Base-by-base conservation (phyloP, 2,113 vertebrate genomes). In the Ahaetulla prasina region DNA sequence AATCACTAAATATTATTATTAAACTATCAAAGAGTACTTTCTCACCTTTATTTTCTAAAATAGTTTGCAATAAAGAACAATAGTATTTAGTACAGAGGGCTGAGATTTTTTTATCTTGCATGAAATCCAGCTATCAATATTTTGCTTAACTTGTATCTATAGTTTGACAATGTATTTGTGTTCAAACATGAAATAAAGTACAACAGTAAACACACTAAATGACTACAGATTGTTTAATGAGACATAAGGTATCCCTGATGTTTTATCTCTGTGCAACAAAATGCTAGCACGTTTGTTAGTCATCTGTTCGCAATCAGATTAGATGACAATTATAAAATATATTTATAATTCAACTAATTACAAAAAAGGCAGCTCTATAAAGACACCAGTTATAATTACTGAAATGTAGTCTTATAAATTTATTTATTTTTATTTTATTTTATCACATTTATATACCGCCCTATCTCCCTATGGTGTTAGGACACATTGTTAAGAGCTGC, bases 301-400 rank as follows among this genome's bases (percentile, higher is more conserved):
- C 0, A 90, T 93, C 68, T 55, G 30, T 54, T 84, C 10, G 16
- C 43, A 53, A 1, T 53, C 47, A 14, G 27, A 49, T 63, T 12
- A 89, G 39, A 88, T 90, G 55, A 25, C 9, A 11, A 8, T 54
- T 20, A 54, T 22, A 22, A 54, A 54, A 2, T 50, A 74, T 80
- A 16, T 45, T 96, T 54, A 68, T 25, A 39, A 53, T 85, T 89
- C 18, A 54, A 23, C 63, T 95, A 90, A 91, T 95, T 88, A 91
- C 85, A 63, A 85, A 92, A 89, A 85, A 54, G 90, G 4, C 88
- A 39, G 20, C 87, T 92, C 86, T 60, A 0, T 0, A 6, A 87
- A 92, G 47, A 60, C 23, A 0, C 85, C 89, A 8, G 90, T 80
- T 92, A 23, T 4, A 90, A 88, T 93, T 52, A 52, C 20, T 60